A percentile compares a stretch with the other conserved stretches of the same genome.
Evolutionary conservation across 2,797 vertebrate genomes (phyloP).

Genomic region (Carapus acus): DNA sequence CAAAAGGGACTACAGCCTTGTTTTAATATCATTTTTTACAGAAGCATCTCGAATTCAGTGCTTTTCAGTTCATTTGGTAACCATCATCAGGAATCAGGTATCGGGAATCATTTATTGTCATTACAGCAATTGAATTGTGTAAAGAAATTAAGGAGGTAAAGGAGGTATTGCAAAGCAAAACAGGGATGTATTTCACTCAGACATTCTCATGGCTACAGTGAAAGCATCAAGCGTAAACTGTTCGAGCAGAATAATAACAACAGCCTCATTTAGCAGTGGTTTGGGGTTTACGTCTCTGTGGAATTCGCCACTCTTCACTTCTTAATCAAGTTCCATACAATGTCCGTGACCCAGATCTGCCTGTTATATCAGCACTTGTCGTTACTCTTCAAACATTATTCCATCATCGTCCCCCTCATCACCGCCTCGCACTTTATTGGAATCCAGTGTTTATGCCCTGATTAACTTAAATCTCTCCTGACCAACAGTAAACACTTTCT

Average conservation of each 20-base stretch:
- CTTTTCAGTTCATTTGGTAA: slow-evolving; percentile 22
- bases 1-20: slow-evolving; percentile 38
- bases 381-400: slow-evolving; percentile 23
- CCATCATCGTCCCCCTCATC: slow-evolving; percentile 24
- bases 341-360: slow-evolving; percentile 38
- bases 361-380: slow-evolving; percentile 29
- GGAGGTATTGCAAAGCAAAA: too few relatives aligned
- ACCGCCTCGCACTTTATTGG: slow-evolving; percentile 20
- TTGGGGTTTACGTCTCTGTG: background rate
- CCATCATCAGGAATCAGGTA: background rate
- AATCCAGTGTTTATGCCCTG: slow-evolving; percentile 20
- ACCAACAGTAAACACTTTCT: background rate
- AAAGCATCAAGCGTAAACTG: slow-evolving; percentile 1
- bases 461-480: slow-evolving; percentile 33
- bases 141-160: too few relatives aligned
- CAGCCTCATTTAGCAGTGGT: slow-evolving; percentile 2
- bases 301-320: background rate
- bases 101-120: too few relatives aligned
- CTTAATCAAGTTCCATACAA: slow-evolving; percentile 14
- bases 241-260: background rate
- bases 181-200: too few relatives aligned
- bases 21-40: slow-evolving; percentile 46
- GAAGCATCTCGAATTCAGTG: slow-evolving; percentile 29
- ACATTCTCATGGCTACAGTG: too few relatives aligned
- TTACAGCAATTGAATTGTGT: too few relatives aligned